phyloP scores from a whole-genome alignment of 2,113 vertebrate genomes.

The Falco punctatus region DNA sequence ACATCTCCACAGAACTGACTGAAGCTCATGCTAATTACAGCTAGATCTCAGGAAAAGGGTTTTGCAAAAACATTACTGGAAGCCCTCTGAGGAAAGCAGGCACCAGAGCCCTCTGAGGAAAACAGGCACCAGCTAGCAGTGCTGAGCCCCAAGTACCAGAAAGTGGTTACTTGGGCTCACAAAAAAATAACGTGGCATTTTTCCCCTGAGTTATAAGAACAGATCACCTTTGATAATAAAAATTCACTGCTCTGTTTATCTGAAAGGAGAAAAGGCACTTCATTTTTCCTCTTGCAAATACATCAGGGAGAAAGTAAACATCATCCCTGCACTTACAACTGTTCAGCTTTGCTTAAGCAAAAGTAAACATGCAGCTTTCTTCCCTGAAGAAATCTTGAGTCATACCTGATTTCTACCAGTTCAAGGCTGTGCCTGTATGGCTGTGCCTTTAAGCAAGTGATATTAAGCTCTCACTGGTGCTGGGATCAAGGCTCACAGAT shows the following conservation, averaged over 20 bases:
- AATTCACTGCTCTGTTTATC: not conserved
- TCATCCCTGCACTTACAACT: not conserved
- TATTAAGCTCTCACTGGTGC: not conserved
- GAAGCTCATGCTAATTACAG: conserved; percentile 38
- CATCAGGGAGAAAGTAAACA: not conserved
- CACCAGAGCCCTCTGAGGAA: conserved; percentile 13
- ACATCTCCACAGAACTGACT: conserved; percentile 30
- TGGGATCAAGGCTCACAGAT: not conserved
- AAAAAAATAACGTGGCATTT: not conserved
- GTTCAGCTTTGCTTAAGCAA: not conserved
- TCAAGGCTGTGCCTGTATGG: not conserved
- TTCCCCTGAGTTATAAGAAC: not conserved
- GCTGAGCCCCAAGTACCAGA: not conserved
- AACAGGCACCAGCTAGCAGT: not conserved
- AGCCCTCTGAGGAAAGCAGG: not conserved
- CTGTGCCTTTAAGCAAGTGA: not conserved
- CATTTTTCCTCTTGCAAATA: not conserved
- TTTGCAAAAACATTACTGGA: conserved; percentile 1
- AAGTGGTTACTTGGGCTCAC: not conserved
- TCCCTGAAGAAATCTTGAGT: not conserved
- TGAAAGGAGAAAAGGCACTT: not conserved
- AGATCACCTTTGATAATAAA: not conserved
- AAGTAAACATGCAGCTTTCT: not conserved
- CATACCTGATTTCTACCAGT: not conserved
- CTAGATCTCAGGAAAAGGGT: not conserved